These are phyloP conservation scores for Penaeus monodon DNA, from an alignment of 2,888 invertebrate species.

Conservation along the genomic window DNA sequence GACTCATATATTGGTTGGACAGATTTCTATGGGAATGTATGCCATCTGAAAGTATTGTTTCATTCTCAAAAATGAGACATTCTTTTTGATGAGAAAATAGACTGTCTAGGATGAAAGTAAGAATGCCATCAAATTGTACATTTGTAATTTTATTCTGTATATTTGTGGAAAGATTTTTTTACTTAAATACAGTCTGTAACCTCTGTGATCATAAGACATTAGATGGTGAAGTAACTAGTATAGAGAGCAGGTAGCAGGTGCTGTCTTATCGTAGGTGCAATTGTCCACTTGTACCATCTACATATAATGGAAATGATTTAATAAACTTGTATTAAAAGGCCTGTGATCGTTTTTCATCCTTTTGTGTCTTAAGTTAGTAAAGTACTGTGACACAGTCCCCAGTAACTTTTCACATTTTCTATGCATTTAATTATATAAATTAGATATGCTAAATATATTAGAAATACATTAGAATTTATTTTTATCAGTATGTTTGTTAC, in stretches of 20 bases:
- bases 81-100: neutral
- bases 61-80: neutral
- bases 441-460: too few species aligned
- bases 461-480: too few species aligned
- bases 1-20: too few species aligned
- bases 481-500: too few species aligned
- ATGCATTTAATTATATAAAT: too few species aligned
- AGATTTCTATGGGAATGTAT: too few species aligned
- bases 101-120: constrained; percentile 22
- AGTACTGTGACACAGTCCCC: too few species aligned
- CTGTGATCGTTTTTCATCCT: neutral
- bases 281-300: constrained; percentile 34
- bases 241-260: constrained; percentile 45
- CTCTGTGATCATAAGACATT: constrained; percentile 14
- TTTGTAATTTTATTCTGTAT: constrained; percentile 51
- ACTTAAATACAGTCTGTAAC: constrained; percentile 28
- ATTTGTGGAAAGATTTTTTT: constrained; percentile 38
- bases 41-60: too few species aligned
- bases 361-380: neutral
- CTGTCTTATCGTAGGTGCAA: constrained; percentile 37
- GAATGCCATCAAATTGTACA: constrained; percentile 39
- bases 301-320: constrained; percentile 33
- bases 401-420: too few species aligned
- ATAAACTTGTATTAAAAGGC: constrained; percentile 44
- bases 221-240: constrained; percentile 36